A percentile compares a stretch with the other conserved stretches of the same genome.
These are phyloP conservation scores for Pseudomyrmex sp. DNA, from an alignment of 1,140 invertebrate genomes.

Conservation along the genomic window DNA sequence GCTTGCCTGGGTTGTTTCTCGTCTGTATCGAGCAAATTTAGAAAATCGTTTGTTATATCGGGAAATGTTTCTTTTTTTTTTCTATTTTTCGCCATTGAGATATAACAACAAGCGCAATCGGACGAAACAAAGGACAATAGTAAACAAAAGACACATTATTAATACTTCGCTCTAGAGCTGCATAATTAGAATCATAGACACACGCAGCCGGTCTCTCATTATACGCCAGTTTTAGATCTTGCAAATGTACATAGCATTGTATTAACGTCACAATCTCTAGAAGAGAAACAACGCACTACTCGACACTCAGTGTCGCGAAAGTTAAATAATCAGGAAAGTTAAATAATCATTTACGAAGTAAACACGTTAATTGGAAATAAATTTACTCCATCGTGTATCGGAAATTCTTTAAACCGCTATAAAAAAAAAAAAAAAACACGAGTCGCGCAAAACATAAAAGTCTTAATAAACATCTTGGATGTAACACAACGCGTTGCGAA, in stretches of 20 bases:
- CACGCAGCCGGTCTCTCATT: not conserved
- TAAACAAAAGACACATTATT: too few species aligned
- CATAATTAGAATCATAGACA: not conserved
- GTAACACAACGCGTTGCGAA: too few species aligned
- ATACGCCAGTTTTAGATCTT: not conserved
- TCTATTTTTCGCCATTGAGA: not conserved
- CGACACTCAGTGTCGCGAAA: not conserved
- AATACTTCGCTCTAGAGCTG: too few species aligned
- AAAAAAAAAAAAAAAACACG: not conserved
- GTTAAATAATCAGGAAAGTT: not conserved
- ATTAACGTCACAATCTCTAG: not conserved
- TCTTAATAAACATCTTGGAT: too few species aligned
- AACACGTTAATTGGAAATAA: conserved; percentile 39
- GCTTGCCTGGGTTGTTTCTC: too few species aligned
- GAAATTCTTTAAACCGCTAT: not conserved
- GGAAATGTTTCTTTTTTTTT: too few species aligned
- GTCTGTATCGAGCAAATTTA: too few species aligned
- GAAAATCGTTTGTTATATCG: too few species aligned
- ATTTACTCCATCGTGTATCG: not conserved
- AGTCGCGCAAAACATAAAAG: not conserved
- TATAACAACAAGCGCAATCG: not conserved
- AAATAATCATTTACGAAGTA: conserved; percentile 7
- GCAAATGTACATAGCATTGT: conserved; percentile 8
- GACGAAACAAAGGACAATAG: not conserved
- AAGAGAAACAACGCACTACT: not conserved